Conservation (phyloP, 2,797 vertebrate species). For the Hemibagrus guttatus region DNA sequence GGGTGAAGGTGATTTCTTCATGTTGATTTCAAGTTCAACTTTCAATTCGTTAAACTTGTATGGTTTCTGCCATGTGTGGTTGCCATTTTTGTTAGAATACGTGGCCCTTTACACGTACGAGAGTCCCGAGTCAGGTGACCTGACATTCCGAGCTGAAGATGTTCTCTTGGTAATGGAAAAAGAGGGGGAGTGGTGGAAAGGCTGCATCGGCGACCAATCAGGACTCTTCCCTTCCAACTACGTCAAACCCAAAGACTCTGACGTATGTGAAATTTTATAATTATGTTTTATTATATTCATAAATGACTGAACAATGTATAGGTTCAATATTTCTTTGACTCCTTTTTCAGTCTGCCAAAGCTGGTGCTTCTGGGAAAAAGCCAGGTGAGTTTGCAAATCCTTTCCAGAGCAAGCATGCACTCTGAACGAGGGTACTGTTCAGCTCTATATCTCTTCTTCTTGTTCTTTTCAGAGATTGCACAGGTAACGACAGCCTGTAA, state of each 20-base stretch:
- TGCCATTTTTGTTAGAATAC: conserved; percentile 76
- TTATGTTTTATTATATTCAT: background rate
- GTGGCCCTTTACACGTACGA: conserved; percentile 90
- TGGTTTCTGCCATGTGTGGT: background rate
- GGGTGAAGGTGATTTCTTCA: background rate
- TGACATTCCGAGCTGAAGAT: conserved; percentile 89
- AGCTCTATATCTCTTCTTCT: no score
- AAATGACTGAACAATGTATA: background rate
- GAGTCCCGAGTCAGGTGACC: conserved; percentile 86
- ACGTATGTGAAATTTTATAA: conserved; percentile 73
- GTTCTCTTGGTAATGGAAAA: conserved; percentile 87
- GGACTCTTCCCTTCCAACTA: conserved; percentile 97
- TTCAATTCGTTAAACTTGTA: background rate
- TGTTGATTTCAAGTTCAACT: background rate
- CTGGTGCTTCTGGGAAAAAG: conserved; percentile 81
- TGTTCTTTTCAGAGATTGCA: conserved; percentile 82
- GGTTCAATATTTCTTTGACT: background rate
- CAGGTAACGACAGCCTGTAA: conserved; percentile 83
- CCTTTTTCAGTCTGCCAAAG: conserved; percentile 79
- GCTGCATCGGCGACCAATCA: conserved; percentile 80
- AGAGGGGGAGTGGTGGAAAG: conserved; percentile 96
- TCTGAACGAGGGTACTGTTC: background rate
- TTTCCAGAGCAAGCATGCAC: background rate
- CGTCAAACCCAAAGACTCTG: conserved; percentile 87
- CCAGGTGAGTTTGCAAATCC: conserved; percentile 74